Evolutionary conservation across 92 coral and sea anemone genomes (phyloP).

Genomic region (Actinernus sp.): DNA sequence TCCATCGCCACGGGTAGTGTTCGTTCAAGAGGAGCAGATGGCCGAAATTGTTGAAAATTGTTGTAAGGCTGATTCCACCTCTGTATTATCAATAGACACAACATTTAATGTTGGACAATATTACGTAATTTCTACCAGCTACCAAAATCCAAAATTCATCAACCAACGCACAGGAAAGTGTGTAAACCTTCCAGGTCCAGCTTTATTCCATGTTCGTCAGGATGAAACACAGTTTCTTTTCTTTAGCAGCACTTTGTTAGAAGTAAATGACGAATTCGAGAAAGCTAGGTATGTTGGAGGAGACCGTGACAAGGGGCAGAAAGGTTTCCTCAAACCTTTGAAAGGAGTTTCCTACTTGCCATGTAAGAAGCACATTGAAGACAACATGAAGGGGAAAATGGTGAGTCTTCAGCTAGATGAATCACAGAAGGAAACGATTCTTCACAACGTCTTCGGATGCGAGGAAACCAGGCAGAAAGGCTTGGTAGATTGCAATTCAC

Average conservation of each 20-base stretch:
- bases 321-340: slow-evolving; percentile 26
- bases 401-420: too few relatives aligned
- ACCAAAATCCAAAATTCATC: slow-evolving; percentile 21
- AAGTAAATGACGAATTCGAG: slow-evolving; percentile 25
- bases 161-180: slow-evolving; percentile 15
- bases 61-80: slow-evolving; percentile 7
- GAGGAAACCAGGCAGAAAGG: slow-evolving; percentile 40
- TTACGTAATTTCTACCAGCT: slow-evolving; percentile 26
- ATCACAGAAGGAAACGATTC: too few relatives aligned
- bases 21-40: slow-evolving; percentile 10
- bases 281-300: slow-evolving; percentile 38
- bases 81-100: slow-evolving; percentile 16
- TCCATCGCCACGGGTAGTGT: slow-evolving; percentile 14
- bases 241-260: slow-evolving; percentile 63
- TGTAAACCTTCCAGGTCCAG: slow-evolving; percentile 14
- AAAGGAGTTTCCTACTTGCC: slow-evolving; percentile 36
- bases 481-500: slow-evolving; percentile 27
- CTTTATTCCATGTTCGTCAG: slow-evolving; percentile 22
- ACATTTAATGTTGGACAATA: slow-evolving; percentile 21
- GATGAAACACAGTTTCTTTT: too few relatives aligned
- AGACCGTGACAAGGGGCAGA: slow-evolving; percentile 54
- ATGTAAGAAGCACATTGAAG: slow-evolving; percentile 56
- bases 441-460: slow-evolving; percentile 30
- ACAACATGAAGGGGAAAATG: slow-evolving; percentile 40
- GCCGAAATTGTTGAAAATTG: slow-evolving; percentile 13